Evolutionary conservation across 2,888 invertebrate genomes (phyloP).

Genomic region (Leucophenga maculata): DNA sequence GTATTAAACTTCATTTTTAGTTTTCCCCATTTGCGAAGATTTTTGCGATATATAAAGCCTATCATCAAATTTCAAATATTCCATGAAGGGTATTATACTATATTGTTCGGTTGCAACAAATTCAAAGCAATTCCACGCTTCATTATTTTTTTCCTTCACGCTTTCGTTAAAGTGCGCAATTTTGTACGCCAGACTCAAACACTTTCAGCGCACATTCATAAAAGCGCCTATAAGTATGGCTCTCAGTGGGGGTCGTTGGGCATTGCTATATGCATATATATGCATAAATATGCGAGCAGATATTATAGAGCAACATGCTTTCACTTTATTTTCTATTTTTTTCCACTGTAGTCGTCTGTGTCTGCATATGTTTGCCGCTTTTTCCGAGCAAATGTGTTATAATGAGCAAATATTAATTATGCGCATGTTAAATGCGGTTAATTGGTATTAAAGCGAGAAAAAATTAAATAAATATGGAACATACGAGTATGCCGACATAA

Average conservation of each 20-base stretch:
- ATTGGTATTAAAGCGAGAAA: constrained; percentile 42
- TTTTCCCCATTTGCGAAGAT: no score
- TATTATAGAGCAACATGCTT: constrained; percentile 26
- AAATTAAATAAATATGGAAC: constrained; percentile 20
- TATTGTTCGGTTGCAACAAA: no score
- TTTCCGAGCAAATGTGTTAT: constrained; percentile 36
- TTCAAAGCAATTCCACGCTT: background rate
- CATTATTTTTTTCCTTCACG: background rate
- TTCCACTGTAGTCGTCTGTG: constrained; percentile 21
- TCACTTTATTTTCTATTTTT: constrained; percentile 34
- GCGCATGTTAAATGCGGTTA: constrained; percentile 44
- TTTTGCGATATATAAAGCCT: no score
- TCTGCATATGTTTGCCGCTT: constrained; percentile 19
- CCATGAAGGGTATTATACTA: no score
- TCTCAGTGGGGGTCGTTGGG: no score
- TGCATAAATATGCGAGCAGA: background rate
- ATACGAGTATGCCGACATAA: background rate
- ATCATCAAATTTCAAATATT: no score
- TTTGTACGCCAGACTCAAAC: constrained; percentile 25
- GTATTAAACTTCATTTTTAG: no score
- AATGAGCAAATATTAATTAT: constrained; percentile 49
- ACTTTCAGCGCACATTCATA: constrained; percentile 16
- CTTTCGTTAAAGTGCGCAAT: constrained; percentile 22
- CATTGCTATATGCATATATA: background rate
- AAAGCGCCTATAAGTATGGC: background rate